Evolutionary conservation across 2,113 vertebrate genomes (phyloP).

Genomic region (Malaclemys terrapin): DNA sequence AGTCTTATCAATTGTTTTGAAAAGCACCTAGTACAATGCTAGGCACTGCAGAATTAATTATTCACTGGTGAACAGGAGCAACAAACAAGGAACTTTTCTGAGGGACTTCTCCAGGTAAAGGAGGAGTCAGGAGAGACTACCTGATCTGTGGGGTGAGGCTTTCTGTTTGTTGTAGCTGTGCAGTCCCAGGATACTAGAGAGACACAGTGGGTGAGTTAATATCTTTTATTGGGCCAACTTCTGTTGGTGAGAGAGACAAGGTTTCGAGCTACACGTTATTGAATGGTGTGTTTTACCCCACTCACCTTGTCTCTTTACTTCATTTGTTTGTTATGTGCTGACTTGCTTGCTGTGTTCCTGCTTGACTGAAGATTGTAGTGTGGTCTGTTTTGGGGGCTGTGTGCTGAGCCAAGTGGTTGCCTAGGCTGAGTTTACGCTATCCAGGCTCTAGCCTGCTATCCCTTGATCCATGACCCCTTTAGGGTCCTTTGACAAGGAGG

Average conservation of each 20-base stretch:
- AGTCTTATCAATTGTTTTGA: constrained; percentile 19
- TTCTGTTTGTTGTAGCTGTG: not conserved
- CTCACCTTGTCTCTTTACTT: not conserved
- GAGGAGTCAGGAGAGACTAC: too few species aligned
- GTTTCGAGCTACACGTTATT: not conserved
- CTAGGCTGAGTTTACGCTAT: not conserved
- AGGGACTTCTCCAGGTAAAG: not conserved
- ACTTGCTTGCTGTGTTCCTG: not conserved
- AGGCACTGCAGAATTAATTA: not conserved
- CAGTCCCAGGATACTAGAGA: not conserved
- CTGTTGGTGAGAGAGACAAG: not conserved
- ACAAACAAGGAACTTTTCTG: not conserved
- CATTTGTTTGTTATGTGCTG: not conserved
- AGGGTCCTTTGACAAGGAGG: not conserved
- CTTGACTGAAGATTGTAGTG: not conserved
- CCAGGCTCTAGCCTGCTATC: not conserved
- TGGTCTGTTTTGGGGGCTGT: not conserved
- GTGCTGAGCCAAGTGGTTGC: not conserved
- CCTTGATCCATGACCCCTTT: too few species aligned
- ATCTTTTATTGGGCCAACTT: not conserved
- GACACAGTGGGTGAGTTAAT: not conserved
- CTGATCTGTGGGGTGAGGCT: not conserved
- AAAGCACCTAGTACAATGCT: rapidly evolving
- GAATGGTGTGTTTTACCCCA: not conserved
- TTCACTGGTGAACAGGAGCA: not conserved